Conservation (phyloP, 2,797 vertebrate genomes). For the Merluccius polli region DNA sequence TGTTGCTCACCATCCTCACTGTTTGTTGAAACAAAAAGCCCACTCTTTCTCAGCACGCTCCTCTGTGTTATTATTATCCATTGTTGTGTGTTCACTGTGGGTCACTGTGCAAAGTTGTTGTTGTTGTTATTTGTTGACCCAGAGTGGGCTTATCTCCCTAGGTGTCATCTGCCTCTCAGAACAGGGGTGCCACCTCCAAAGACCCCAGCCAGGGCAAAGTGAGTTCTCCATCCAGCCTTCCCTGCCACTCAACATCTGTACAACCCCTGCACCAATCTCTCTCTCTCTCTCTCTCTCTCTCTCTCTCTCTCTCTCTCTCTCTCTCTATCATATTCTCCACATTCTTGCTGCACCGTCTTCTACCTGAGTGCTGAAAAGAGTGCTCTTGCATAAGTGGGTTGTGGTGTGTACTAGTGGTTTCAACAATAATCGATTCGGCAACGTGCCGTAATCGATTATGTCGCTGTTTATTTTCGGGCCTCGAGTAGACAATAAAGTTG, state of each 20-base stretch:
- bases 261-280: neutral
- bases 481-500: no score
- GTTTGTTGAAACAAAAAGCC: no score
- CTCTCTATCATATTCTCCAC: slow-evolving; percentile 36
- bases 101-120: neutral
- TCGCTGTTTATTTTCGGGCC: no score
- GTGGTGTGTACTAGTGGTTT: no score
- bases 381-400: no score
- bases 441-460: no score
- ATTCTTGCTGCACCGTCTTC: no score
- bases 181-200: slow-evolving; percentile 65
- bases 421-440: no score
- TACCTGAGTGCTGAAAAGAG: no score
- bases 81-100: neutral
- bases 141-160: slow-evolving; percentile 65
- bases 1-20: no score
- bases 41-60: no score
- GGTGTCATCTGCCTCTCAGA: slow-evolving; percentile 69
- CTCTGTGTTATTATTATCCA: neutral
- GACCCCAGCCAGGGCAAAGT: slow-evolving; percentile 75
- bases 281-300: slow-evolving; percentile 7
- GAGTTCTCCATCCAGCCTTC: slow-evolving; percentile 63
- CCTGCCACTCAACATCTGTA: slow-evolving; percentile 10
- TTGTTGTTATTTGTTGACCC: slow-evolving; percentile 43
- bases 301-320: slow-evolving; percentile 22